phyloP scores from a whole-genome alignment of 1,140 invertebrate genomes.

The Ditylenchus dipsaci region DNA sequence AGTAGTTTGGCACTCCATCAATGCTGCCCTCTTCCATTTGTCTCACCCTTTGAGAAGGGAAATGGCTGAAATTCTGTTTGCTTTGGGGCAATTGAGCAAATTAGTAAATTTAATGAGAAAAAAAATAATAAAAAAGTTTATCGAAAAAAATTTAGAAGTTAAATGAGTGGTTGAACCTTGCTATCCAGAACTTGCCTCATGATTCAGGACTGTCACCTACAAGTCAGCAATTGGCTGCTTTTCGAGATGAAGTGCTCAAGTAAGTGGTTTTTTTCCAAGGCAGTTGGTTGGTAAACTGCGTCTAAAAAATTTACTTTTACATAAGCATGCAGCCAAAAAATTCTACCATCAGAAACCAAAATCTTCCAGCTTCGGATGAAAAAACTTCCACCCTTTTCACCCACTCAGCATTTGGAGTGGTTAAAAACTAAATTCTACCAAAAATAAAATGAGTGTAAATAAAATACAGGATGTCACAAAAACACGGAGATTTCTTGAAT shows the following conservation, averaged over 20 bases:
- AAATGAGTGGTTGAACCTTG: conserved; percentile 27
- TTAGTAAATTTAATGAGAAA: conserved; percentile 13
- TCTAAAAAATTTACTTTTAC: too few relatives aligned
- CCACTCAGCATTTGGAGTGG: too few relatives aligned
- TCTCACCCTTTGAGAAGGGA: conserved; percentile 32
- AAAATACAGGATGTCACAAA: too few relatives aligned
- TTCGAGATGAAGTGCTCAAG: conserved; percentile 23
- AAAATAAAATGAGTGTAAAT: too few relatives aligned
- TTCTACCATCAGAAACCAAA: too few relatives aligned
- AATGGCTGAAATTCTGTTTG: conserved; percentile 31
- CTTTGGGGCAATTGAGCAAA: conserved; percentile 18
- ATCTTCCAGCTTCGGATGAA: too few relatives aligned
- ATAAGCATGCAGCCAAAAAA: too few relatives aligned
- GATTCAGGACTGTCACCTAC: conserved; percentile 42
- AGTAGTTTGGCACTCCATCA: conserved; percentile 12
- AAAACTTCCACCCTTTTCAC: too few relatives aligned
- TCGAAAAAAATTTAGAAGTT: conserved; percentile 15
- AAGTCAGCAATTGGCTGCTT: conserved; percentile 23
- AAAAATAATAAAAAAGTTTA: conserved; percentile 11
- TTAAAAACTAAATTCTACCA: too few relatives aligned
- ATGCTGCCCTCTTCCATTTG: conserved; percentile 29
- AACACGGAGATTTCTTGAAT: too few relatives aligned
- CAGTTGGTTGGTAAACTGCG: background rate
- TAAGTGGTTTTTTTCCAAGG: conserved; percentile 19
- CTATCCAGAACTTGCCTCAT: conserved; percentile 26